A percentile compares a stretch with the other conserved stretches of the same genome.
Evolutionary conservation across 2,797 vertebrate species (phyloP).

Genomic region (Poeciliopsis gracilis): DNA sequence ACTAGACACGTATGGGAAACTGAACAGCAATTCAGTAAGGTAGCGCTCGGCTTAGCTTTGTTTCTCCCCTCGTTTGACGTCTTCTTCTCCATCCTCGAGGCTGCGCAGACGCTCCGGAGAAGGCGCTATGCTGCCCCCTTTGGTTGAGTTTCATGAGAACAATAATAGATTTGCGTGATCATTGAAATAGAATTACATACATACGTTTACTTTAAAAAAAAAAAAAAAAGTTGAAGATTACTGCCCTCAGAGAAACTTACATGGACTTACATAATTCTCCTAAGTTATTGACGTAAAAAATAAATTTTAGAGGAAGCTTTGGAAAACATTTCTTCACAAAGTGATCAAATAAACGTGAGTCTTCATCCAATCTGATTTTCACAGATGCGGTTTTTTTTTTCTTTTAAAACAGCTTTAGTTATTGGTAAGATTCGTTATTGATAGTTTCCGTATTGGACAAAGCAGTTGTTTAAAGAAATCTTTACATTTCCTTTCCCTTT

Average conservation of each 20-base stretch:
- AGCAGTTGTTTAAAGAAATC: background rate
- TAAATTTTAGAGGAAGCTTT: background rate
- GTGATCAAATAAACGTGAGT: background rate
- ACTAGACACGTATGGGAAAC: background rate
- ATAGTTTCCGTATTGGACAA: background rate
- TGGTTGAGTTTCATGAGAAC: background rate
- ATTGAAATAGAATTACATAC: background rate
- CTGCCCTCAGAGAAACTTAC: background rate
- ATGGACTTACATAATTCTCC: background rate
- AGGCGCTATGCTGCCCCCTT: slow-evolving; percentile 2
- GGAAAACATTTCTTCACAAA: background rate
- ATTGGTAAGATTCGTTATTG: background rate
- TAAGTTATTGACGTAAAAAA: background rate
- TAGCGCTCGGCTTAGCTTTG: background rate
- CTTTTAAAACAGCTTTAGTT: background rate
- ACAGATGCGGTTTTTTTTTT: background rate
- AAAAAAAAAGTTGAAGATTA: background rate
- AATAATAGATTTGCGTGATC: background rate
- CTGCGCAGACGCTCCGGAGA: background rate
- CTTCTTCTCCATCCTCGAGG: background rate
- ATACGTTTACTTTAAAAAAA: background rate
- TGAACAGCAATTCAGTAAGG: background rate
- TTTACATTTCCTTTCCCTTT: background rate
- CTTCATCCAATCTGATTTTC: background rate
- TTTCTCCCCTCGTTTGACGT: slow-evolving; percentile 2